Evolutionary conservation across 1,140 invertebrate genomes (phyloP).

Genomic region (Homarus americanus): DNA sequence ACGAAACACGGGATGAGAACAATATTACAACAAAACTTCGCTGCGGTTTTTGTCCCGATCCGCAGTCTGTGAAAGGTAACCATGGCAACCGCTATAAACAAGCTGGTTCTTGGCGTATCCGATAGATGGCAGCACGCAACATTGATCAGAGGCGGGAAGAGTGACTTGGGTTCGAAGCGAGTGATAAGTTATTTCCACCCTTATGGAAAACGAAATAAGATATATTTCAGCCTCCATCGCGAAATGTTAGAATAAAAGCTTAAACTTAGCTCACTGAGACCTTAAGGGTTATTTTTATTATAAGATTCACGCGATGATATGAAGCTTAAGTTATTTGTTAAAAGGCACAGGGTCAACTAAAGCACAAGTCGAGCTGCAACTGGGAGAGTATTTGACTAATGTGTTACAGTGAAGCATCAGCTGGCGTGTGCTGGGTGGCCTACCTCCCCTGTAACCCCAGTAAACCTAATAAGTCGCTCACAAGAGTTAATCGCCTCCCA

Average conservation of each 20-base stretch:
- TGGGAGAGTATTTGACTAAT: too few relatives aligned
- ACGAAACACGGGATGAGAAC: constrained; percentile 39
- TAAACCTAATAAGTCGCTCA: too few relatives aligned
- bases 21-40: constrained; percentile 41
- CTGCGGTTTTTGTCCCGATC: constrained; percentile 22
- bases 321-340: too few relatives aligned
- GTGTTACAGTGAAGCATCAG: too few relatives aligned
- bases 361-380: too few relatives aligned
- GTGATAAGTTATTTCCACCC: background rate
- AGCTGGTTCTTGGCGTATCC: constrained; percentile 5
- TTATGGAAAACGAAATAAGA: background rate
- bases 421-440: too few relatives aligned
- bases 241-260: background rate
- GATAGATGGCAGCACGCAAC: constrained; percentile 49
- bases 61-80: constrained; percentile 36
- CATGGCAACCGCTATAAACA: constrained; percentile 51
- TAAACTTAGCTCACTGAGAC: background rate
- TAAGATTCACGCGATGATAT: too few relatives aligned
- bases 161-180: too few relatives aligned
- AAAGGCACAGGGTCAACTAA: too few relatives aligned
- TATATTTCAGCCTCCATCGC: background rate
- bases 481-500: too few relatives aligned
- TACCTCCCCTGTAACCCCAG: too few relatives aligned
- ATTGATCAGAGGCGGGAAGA: constrained; percentile 17
- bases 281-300: background rate